Conservation (phyloP, 2,888 invertebrate species). For the Neria commutata region DNA sequence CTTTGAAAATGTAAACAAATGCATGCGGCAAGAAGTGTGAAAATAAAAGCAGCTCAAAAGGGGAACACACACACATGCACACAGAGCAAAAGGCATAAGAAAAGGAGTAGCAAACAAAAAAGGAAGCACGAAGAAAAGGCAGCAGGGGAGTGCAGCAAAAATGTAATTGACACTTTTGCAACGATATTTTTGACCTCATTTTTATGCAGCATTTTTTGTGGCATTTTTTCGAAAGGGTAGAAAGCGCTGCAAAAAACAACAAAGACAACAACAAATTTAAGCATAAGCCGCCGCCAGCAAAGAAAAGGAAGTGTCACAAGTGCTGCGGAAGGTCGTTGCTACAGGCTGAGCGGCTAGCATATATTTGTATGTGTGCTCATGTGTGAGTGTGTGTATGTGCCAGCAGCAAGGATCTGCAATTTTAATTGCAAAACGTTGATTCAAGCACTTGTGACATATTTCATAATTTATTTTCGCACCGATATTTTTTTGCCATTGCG, state of each 20-base stretch:
- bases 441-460: too few species aligned
- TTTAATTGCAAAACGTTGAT: too few species aligned
- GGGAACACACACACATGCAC: too few species aligned
- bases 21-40: slow-evolving; percentile 11
- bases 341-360: not conserved
- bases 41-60: too few species aligned
- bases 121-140: slow-evolving; percentile 6
- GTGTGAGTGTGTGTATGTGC: not conserved
- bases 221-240: not conserved
- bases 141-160: slow-evolving; percentile 19
- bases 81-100: slow-evolving; percentile 9
- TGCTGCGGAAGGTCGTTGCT: not conserved
- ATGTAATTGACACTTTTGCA: slow-evolving; percentile 52
- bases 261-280: too few species aligned
- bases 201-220: slow-evolving; percentile 19
- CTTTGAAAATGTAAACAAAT: slow-evolving; percentile 2
- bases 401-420: too few species aligned
- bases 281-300: too few species aligned
- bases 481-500: too few species aligned
- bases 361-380: not conserved
- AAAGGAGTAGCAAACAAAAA: slow-evolving; percentile 7
- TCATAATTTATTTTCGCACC: too few species aligned
- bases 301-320: not conserved
- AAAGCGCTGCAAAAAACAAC: too few species aligned
- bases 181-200: slow-evolving; percentile 51